A percentile compares a stretch with the other conserved stretches of the same genome.
Evolutionary conservation across 2,113 vertebrate species (phyloP).

Genomic region (Calyptommatus sinebrachiatus): DNA sequence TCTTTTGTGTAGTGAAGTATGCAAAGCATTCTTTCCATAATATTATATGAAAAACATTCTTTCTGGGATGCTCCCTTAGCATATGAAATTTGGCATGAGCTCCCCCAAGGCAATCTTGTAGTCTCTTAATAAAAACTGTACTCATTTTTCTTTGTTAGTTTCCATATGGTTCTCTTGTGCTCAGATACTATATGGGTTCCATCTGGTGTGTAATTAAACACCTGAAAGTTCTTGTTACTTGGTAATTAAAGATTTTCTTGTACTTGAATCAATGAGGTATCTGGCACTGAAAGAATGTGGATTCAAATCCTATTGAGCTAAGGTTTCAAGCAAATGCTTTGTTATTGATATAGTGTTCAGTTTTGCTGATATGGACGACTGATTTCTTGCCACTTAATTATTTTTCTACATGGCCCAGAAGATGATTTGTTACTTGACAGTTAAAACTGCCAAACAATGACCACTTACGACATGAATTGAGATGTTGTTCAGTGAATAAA

Average conservation of each 20-base stretch:
- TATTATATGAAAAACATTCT: constrained; percentile 15
- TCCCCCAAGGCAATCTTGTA: constrained; percentile 22
- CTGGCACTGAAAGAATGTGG: not conserved
- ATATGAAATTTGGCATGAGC: constrained; percentile 29
- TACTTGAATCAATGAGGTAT: constrained; percentile 25
- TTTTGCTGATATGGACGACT: not conserved
- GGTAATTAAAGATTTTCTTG: constrained; percentile 43
- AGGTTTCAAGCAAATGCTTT: constrained; percentile 29
- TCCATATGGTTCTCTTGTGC: constrained; percentile 31
- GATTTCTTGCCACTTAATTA: constrained; percentile 29
- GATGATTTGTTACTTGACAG: not conserved
- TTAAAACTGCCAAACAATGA: not conserved
- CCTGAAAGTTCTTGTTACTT: constrained; percentile 45
- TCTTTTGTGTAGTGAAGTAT: constrained; percentile 7
- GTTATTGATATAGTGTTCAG: constrained; percentile 9
- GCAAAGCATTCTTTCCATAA: constrained; percentile 4
- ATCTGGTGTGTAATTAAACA: constrained; percentile 48
- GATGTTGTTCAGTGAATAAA: not conserved
- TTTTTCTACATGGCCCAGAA: constrained; percentile 19
- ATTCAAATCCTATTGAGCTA: constrained; percentile 29
- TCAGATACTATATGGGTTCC: constrained; percentile 26
- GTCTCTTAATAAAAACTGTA: constrained; percentile 30
- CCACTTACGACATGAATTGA: not conserved
- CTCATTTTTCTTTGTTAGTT: constrained; percentile 49
- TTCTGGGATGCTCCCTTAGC: not conserved